Evolutionary conservation across 2,797 vertebrate species (phyloP).

Genomic region (Neostethus bicornis): DNA sequence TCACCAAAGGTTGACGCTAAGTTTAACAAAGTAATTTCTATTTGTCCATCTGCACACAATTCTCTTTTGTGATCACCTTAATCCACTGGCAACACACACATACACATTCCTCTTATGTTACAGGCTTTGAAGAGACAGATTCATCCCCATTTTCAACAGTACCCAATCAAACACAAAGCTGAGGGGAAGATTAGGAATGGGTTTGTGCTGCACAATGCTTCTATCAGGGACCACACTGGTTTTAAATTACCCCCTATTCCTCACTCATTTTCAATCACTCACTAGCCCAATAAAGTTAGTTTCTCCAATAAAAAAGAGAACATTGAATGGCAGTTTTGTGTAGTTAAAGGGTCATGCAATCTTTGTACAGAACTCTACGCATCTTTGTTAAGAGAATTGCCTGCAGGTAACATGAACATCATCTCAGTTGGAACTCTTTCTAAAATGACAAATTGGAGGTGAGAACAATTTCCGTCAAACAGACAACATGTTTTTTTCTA

Average conservation of each 20-base stretch:
- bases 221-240: slow-evolving; percentile 76
- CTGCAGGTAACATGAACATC: slow-evolving; percentile 16
- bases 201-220: slow-evolving; percentile 69
- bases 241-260: slow-evolving; percentile 71
- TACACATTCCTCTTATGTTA: slow-evolving; percentile 73
- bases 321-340: slow-evolving; percentile 50
- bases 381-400: slow-evolving; percentile 46
- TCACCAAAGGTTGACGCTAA: slow-evolving; percentile 29
- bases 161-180: slow-evolving; percentile 81
- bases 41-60: slow-evolving; percentile 63
- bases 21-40: slow-evolving; percentile 52
- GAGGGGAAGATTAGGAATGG: slow-evolving; percentile 73
- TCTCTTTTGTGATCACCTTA: slow-evolving; percentile 61
- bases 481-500: slow-evolving; percentile 7
- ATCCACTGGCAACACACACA: slow-evolving; percentile 26
- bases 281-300: slow-evolving; percentile 71
- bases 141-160: slow-evolving; percentile 85
- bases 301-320: slow-evolving; percentile 64
- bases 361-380: too few species aligned
- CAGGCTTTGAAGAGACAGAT: slow-evolving; percentile 75
- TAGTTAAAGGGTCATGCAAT: slow-evolving; percentile 26
- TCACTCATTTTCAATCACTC: slow-evolving; percentile 73
- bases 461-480: slow-evolving; percentile 26
- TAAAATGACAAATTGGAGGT: slow-evolving; percentile 16
- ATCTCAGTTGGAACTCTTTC: slow-evolving; percentile 7